Evolutionary conservation across 2,888 invertebrate genomes (phyloP).

Genomic region (Dermolepida albohirtum): DNA sequence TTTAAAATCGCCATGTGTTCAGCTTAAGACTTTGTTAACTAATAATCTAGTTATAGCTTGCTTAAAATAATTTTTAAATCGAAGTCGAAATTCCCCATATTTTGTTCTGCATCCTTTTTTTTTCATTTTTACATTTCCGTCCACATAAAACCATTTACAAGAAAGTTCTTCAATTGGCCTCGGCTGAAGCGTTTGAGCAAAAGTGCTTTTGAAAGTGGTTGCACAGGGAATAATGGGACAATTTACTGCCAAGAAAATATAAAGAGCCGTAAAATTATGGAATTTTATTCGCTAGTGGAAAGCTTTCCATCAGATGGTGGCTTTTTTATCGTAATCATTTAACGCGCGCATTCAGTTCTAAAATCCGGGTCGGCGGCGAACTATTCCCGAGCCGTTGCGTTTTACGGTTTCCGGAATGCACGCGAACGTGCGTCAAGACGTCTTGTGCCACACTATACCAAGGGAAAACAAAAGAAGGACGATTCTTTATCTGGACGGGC

Average conservation of each 20-base stretch:
- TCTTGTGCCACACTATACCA: constrained; percentile 2
- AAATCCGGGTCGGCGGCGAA: constrained; percentile 2
- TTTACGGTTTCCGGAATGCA: constrained; percentile 23
- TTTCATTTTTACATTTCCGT: constrained; percentile 16
- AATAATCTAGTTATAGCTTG: too few relatives aligned
- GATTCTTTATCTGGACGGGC: constrained; percentile 28
- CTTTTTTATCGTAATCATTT: constrained; percentile 34
- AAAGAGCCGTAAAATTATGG: constrained; percentile 64
- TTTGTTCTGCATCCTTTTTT: not conserved
- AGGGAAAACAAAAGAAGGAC: constrained; percentile 29
- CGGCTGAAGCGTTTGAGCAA: constrained; percentile 21
- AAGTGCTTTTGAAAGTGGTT: constrained; percentile 28
- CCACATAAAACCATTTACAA: constrained; percentile 28
- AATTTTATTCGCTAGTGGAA: constrained; percentile 61
- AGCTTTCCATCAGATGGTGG: constrained; percentile 35
- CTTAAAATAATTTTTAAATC: not conserved
- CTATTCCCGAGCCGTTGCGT: constrained; percentile 19
- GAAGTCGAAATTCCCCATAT: not conserved
- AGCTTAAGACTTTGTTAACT: too few relatives aligned
- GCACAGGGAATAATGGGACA: constrained; percentile 60
- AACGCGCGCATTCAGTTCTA: constrained; percentile 10
- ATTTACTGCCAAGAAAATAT: constrained; percentile 55
- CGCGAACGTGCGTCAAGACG: constrained; percentile 24
- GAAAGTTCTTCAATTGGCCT: constrained; percentile 22
- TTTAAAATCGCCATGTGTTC: too few relatives aligned